These are phyloP conservation scores for Chionodraco myersi DNA, from an alignment of 2,113 vertebrate species.

Conservation along the genomic window DNA sequence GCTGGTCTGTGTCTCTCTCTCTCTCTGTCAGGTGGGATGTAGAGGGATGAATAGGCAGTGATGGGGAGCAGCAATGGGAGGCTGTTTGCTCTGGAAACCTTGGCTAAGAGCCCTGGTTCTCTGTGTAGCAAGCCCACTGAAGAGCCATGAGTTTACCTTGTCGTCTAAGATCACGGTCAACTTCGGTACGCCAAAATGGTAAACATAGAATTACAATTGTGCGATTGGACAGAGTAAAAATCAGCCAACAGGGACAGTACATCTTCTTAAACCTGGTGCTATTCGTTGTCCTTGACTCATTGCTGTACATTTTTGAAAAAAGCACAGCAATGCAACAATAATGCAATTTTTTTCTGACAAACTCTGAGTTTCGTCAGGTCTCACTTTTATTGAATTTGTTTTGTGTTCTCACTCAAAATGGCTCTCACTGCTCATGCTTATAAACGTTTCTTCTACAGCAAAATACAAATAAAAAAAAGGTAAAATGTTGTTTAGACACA, in stretches of 20 bases:
- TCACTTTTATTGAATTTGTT: background rate
- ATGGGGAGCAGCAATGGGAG: slow-evolving; percentile 67
- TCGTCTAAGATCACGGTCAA: background rate
- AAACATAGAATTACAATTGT: background rate
- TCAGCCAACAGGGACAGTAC: background rate
- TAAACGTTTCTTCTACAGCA: background rate
- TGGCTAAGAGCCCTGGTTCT: slow-evolving; percentile 53
- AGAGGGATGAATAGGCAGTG: slow-evolving; percentile 73
- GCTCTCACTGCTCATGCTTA: background rate
- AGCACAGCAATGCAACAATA: background rate
- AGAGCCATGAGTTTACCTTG: slow-evolving; percentile 36
- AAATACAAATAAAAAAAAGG: background rate
- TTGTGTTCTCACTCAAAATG: background rate
- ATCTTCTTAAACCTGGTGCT: background rate
- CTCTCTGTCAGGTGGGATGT: slow-evolving; percentile 70
- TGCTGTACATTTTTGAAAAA: background rate
- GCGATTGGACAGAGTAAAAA: background rate
- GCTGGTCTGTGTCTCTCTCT: slow-evolving; percentile 23
- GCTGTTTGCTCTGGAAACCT: slow-evolving; percentile 60
- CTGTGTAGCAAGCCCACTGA: slow-evolving; percentile 34
- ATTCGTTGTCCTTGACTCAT: slow-evolving; percentile 10
- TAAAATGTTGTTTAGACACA: background rate
- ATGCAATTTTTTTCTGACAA: background rate
- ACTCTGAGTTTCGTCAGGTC: background rate
- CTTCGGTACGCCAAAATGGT: background rate